Evolutionary conservation across 2,797 vertebrate species (phyloP), one percentile per base, ranked within the genome.

Genomic region (Phoeniculus purpureus): DNA sequence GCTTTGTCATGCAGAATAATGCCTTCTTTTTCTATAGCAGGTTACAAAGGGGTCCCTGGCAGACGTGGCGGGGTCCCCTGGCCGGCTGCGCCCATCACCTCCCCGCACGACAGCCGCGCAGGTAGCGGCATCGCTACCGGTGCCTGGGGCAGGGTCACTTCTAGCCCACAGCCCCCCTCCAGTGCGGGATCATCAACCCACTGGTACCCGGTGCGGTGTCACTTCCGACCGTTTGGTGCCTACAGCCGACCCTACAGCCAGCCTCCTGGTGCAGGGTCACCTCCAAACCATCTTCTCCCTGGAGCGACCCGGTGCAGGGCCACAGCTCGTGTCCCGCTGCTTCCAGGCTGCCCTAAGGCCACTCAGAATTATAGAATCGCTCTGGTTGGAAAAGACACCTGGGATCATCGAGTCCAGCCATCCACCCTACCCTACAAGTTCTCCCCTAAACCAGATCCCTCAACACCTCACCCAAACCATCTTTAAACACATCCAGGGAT

Each of bases 1-100:
- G 98, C 97, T 99, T 99, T 99, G 98, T 99, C 98, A 99, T 98
- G 98, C 98, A 98, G 99, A 99, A 98, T 98, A 98, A 37, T 37
- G 37, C 97, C 95, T 94, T 97, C 96, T 87, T 97, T 98, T 98
- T 98, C 98, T 98, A 98, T 98, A 97, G 98, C 96, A 96, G 96
- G 95, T 96, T 96, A 98, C 97, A 98, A 98, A 98, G 97, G 54
- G 96, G 94, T 92, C 91, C 96, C 97, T 97, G 97, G 97, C 96
- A 98, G 97, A 95, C 84, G 72, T 31, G 87, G 50, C 19, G 26
- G 79, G 43, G 29, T 87, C 40, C 61, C 85, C 92, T 52, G 76
- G 76, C 29, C 87, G 94, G 93, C 81, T 95, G 90, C 2, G 21
- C 96, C 96, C 78, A 79, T 85, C 96, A 96, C 97, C 96, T 95